phyloP scores from a whole-genome alignment of 2,888 invertebrate genomes.

The Aphidoletes aphidimyza region DNA sequence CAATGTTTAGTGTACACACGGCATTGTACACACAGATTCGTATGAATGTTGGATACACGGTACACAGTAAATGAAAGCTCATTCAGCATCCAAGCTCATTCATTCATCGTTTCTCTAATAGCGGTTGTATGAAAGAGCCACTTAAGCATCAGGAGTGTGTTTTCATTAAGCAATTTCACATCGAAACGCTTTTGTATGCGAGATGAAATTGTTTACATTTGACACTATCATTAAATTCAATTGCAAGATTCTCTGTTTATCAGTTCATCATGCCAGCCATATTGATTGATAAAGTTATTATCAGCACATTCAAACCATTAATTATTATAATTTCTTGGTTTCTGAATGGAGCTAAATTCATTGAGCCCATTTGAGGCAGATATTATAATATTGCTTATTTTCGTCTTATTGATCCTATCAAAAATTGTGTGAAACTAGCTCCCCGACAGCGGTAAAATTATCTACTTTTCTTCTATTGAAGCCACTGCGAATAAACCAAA shows the following conservation, averaged over 20 bases:
- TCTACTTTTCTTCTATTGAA: too few relatives aligned
- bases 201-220: background rate
- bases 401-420: too few relatives aligned
- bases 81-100: background rate
- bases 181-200: background rate
- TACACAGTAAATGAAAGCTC: background rate
- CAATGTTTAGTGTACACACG: background rate
- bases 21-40: too few relatives aligned
- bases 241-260: background rate
- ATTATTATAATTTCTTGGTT: background rate
- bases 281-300: conserved; percentile 41
- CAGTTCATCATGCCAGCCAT: background rate
- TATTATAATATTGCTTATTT: too few relatives aligned
- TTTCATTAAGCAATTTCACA: conserved; percentile 22
- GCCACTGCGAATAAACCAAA: too few relatives aligned
- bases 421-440: too few relatives aligned
- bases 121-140: background rate
- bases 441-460: too few relatives aligned
- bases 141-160: conserved; percentile 20
- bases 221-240: background rate
- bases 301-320: too few relatives aligned
- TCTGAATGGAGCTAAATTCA: too few relatives aligned
- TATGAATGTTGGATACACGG: too few relatives aligned
- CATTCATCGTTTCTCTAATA: background rate
- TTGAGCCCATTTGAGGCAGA: too few relatives aligned